Base-by-base conservation (phyloP, 2,888 invertebrate species). In the Thumatha senex region DNA sequence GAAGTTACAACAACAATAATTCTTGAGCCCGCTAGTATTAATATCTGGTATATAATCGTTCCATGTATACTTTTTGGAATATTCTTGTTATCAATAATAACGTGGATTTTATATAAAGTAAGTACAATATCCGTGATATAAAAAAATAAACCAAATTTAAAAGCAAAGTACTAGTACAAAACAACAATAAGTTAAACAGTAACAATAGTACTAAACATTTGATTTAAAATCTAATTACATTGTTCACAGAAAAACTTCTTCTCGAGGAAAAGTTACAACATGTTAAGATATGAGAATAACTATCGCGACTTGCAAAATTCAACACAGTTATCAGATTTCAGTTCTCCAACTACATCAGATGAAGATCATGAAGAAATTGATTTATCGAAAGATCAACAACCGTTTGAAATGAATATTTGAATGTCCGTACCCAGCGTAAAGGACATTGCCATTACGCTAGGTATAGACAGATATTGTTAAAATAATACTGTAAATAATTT, bases 1-100 rank as follows among this genome's bases (percentile, higher is more conserved):
- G 11, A 35, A 18, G 35, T 49, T 2, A n/a, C 14, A 14, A 44
- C 86, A 0, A 74, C 64, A 0, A 39, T 88, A 1, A 53, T 77
- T 0, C 48, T 89, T 41, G 84, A 84, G 2, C 80, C 84, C 0
- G 68, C 74, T 12, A 39, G 29, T 1, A 29, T 44, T 15, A 7
- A 14, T 10, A 35, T 49, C 5, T 49, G 49, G 49, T 49, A 34
- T 2, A 44, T 49, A n/a, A 29, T 49, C 2, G 11, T 31, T 24
- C 43, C 48, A 0, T 48, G 49, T 8, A 41, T 49, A 34, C 1
- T 34, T 12, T 24, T 49, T 0, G 49, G 49, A 44, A 12, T 49
- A 1, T 15, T 49, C 0, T 3, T 49, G 12, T 29, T 49, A 12
- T 29, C 44, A 30, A 14, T 49, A 2, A 44, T 49, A 24, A 34